phyloP scores from a whole-genome alignment of 1,140 invertebrate genomes.

The Bombus cullumanus region DNA sequence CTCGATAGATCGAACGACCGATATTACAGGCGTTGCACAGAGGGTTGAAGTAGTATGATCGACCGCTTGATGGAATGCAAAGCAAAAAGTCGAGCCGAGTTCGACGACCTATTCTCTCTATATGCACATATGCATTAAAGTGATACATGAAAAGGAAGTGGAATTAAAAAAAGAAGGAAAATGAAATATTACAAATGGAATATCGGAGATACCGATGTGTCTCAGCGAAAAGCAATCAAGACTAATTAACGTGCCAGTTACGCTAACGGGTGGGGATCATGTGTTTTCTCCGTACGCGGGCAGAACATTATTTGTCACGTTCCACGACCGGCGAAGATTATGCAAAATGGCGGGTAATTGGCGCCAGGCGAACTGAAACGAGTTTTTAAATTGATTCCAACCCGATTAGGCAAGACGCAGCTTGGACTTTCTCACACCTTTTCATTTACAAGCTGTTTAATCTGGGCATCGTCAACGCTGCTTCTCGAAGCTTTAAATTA shows the following conservation, averaged over 20 bases:
- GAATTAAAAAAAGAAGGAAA: neutral
- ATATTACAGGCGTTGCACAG: neutral
- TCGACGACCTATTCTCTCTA: neutral
- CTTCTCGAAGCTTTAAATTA: neutral
- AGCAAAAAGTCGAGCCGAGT: neutral
- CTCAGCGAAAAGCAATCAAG: conserved; percentile 1
- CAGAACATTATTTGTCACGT: conserved; percentile 42
- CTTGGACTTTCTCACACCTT: conserved; percentile 25
- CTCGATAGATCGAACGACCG: neutral
- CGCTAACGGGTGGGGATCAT: neutral
- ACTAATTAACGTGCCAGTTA: conserved; percentile 26
- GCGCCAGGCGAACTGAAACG: conserved; percentile 33
- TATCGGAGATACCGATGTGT: conserved; percentile 5
- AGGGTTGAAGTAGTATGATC: conserved; percentile 10
- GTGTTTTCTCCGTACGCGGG: neutral
- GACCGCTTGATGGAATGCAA: neutral
- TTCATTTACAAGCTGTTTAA: neutral
- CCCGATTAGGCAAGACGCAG: conserved; percentile 15
- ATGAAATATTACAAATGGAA: conserved; percentile 4
- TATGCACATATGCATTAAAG: neutral
- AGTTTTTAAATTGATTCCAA: conserved; percentile 34
- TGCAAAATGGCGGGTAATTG: conserved; percentile 37
- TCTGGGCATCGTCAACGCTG: neutral
- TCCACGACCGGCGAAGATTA: conserved; percentile 6
- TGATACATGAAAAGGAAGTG: neutral